phyloP scores from a whole-genome alignment of 2,113 vertebrate genomes.

The Myiozetetes cayanensis region DNA sequence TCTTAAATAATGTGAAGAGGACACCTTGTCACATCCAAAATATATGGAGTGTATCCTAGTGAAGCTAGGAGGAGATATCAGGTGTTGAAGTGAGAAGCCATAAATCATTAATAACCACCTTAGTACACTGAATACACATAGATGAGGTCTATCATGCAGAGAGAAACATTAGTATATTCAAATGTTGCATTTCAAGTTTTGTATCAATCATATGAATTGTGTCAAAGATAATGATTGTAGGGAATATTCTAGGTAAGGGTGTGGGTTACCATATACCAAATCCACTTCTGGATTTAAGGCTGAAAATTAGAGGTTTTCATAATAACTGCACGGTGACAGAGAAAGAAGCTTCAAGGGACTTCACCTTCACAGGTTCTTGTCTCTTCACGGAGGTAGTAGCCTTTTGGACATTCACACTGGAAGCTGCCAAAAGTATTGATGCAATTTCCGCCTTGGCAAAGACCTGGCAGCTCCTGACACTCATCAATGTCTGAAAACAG shows the following conservation, averaged over 20 bases:
- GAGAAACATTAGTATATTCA: not conserved
- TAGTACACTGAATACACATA: not conserved
- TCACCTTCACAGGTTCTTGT: constrained; percentile 86
- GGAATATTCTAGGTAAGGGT: not conserved
- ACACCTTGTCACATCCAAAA: not conserved
- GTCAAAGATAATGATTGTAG: not conserved
- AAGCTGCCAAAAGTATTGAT: constrained; percentile 88
- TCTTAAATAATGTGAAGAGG: not conserved
- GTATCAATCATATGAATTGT: not conserved
- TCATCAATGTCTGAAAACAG: constrained; percentile 83
- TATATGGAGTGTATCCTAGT: not conserved
- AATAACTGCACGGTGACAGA: not conserved
- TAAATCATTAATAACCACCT: not conserved
- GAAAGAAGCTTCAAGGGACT: not conserved
- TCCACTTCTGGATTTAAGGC: not conserved
- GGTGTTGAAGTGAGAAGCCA: not conserved
- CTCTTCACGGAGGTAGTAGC: constrained; percentile 84
- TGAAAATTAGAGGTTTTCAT: not conserved
- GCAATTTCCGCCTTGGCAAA: constrained; percentile 86
- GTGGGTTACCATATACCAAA: not conserved
- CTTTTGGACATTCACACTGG: constrained; percentile 83
- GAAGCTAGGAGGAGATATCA: not conserved
- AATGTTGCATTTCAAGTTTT: not conserved
- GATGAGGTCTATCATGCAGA: not conserved
- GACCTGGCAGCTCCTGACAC: constrained; percentile 83